phyloP scores from a whole-genome alignment of 2,113 vertebrate species.

The Numenius arquata region DNA sequence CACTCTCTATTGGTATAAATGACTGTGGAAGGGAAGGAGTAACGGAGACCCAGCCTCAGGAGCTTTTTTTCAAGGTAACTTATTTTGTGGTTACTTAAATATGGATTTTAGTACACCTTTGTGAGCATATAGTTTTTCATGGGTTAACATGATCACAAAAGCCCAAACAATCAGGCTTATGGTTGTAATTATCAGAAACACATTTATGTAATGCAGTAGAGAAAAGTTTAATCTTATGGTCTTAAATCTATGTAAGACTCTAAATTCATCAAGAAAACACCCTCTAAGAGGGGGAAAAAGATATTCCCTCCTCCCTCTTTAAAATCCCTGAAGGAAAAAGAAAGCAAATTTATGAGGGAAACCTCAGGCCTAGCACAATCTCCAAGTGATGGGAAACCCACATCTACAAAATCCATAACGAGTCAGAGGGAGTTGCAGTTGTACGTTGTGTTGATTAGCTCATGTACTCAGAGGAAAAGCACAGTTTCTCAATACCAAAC shows the following conservation, averaged over 20 bases:
- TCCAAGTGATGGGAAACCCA: constrained; percentile 43
- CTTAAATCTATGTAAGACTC: constrained; percentile 1
- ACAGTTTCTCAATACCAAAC: not conserved
- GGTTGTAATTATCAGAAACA: constrained; percentile 42
- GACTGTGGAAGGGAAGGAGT: not conserved
- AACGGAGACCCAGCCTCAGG: not conserved
- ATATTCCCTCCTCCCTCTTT: not conserved
- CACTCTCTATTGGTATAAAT: not conserved
- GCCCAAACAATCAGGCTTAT: not conserved
- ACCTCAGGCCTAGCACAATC: not conserved
- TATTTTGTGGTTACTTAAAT: not conserved
- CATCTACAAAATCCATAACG: not conserved
- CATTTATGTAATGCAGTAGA: not conserved
- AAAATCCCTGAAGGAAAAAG: constrained; percentile 15
- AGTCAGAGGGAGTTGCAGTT: not conserved
- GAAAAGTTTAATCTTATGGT: constrained; percentile 15
- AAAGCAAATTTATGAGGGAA: constrained; percentile 48
- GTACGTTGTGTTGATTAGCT: not conserved
- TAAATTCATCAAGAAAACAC: constrained; percentile 53
- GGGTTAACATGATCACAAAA: constrained; percentile 30
- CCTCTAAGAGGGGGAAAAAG: not conserved
- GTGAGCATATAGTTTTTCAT: constrained; percentile 17
- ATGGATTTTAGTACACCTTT: not conserved
- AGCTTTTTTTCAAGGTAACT: not conserved
- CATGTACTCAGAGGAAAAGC: constrained; percentile 3